Base-by-base conservation (phyloP, 2,797 vertebrate species). In the Taeniopygia guttata region DNA sequence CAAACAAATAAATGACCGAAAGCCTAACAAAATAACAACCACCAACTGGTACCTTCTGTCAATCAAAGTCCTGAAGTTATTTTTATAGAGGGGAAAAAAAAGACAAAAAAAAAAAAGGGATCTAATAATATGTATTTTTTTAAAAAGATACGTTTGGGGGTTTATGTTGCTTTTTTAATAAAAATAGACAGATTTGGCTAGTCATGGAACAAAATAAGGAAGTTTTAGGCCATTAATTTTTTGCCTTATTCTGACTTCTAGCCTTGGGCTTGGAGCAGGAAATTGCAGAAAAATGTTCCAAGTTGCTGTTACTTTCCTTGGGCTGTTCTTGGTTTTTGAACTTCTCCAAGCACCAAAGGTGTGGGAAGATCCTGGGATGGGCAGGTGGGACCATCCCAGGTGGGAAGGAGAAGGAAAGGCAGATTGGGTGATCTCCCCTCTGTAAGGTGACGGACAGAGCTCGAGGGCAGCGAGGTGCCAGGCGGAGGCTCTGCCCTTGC, bases 121-220 rank as follows among this genome's bases (percentile, higher is more conserved):
- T 96, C 92, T 91, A 92, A 95, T 95, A 84, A 82, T 87, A 93
- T 85, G 92, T 96, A 95, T 97, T 96, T 96, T 96, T 95, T 93
- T 88, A 89, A 95, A 93, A 89, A 90, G 55, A 78, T 87, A 62
- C 10, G 2, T 94, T 95, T 86, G 79, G 75, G 63, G 29, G 64
- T 84, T 95, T 93, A 82, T 66, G 92, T 96, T 95, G 83, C 20
- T 95, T 95, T 96, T 94, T 90, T 73, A 92, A 88, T 77, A 87
- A 88, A 87, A 93, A 66, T 62, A 73, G 18, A 70, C 89, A 83
- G 73, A 90, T 95, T 88, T 94, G 96, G 96, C 93, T 92, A 60
- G 85, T 84, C 75, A 64, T 10, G 12, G 84, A 87, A 66, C 70
- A 91, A 91, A 90, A 70, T 21, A 69, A 90, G 73, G 32, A 87